Evolutionary conservation across 2,113 vertebrate species (phyloP).

Genomic region (Nematolebias whitei): DNA sequence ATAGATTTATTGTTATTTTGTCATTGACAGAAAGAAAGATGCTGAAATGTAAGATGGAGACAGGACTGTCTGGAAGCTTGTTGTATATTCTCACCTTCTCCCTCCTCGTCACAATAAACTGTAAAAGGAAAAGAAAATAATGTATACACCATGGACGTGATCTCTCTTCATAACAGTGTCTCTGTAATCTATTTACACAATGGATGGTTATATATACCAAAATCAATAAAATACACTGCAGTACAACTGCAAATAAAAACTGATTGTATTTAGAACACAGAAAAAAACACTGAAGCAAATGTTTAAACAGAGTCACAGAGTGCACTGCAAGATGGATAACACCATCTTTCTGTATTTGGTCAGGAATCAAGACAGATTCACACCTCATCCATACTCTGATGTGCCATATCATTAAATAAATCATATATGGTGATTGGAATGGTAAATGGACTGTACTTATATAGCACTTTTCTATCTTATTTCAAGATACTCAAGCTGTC

Average conservation of each 20-base stretch:
- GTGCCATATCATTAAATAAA: not conserved
- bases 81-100: not conserved
- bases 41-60: slow-evolving; percentile 6
- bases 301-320: not conserved
- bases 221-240: not conserved
- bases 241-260: not conserved
- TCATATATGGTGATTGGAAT: too few species aligned
- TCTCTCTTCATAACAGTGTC: not conserved
- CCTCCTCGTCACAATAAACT: not conserved
- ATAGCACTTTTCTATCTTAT: too few species aligned
- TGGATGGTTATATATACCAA: slow-evolving; percentile 6
- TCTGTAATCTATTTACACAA: slow-evolving; percentile 8
- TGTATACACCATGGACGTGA: not conserved
- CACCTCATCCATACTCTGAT: not conserved
- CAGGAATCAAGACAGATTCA: not conserved
- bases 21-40: slow-evolving; percentile 10
- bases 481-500: too few species aligned
- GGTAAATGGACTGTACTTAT: too few species aligned
- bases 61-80: not conserved
- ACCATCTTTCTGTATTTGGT: not conserved
- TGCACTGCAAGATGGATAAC: not conserved
- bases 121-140: not conserved
- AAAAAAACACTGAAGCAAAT: not conserved
- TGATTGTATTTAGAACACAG: not conserved
- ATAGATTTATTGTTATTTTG: slow-evolving; percentile 8